Percentiles rank a stretch among this genome's conserved stretches.
Conservation (phyloP, 2,113 vertebrate genomes). For the Prietella phreatophila region DNA sequence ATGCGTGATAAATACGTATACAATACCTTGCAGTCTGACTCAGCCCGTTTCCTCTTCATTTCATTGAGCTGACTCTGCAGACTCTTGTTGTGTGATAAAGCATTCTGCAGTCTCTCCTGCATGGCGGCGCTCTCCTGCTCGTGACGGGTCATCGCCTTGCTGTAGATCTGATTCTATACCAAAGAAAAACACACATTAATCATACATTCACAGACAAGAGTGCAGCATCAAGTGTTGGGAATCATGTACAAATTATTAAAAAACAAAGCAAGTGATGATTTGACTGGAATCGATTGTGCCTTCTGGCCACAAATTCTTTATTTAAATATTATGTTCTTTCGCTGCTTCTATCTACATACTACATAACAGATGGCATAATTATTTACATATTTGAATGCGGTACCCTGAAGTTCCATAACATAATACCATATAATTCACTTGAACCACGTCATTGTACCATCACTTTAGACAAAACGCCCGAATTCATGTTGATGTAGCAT, state of each 20-base stretch:
- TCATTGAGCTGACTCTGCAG: slow-evolving; percentile 86
- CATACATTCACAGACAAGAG: background rate
- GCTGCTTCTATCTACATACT: background rate
- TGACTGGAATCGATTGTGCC: background rate
- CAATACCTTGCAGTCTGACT: slow-evolving; percentile 70
- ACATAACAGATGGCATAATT: background rate
- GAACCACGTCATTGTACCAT: background rate
- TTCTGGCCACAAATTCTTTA: background rate
- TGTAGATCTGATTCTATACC: slow-evolving; percentile 82
- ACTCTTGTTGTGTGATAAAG: slow-evolving; percentile 83
- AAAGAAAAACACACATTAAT: background rate
- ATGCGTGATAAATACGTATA: background rate
- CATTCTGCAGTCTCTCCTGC: slow-evolving; percentile 83
- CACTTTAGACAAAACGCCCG: background rate
- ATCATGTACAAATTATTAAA: background rate
- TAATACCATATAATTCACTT: background rate
- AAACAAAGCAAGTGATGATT: background rate
- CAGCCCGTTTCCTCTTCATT: slow-evolving; percentile 86
- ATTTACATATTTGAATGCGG: background rate
- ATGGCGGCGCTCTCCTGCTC: slow-evolving; percentile 81
- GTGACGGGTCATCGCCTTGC: slow-evolving; percentile 79
- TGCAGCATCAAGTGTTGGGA: background rate
- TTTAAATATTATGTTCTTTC: background rate
- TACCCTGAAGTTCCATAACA: background rate
- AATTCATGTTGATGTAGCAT: background rate